A percentile compares a stretch with the other conserved stretches of the same genome.
Evolutionary conservation across 2,113 vertebrate species (phyloP).

Genomic region (Apodemus speciosus): DNA sequence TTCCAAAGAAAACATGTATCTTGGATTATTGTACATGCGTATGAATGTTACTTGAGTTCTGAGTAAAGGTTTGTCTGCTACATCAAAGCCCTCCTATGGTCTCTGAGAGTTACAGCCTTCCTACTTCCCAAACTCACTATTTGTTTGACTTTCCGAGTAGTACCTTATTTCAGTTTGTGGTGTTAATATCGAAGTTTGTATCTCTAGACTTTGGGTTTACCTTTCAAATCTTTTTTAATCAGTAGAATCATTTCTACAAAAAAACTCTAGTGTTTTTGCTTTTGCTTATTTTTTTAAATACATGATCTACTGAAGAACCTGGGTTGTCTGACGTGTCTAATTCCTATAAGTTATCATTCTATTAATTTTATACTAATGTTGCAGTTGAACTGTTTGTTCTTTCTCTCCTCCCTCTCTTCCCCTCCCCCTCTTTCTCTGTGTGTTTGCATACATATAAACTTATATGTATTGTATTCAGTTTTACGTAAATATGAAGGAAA

Average conservation of each 20-base stretch:
- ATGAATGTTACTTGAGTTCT: not conserved
- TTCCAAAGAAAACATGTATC: not conserved
- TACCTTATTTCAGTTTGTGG: slow-evolving; percentile 6
- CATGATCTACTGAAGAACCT: not conserved
- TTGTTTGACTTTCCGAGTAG: not conserved
- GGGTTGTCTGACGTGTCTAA: not conserved
- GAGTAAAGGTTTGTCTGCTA: not conserved
- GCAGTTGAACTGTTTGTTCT: no score
- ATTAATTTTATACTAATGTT: not conserved
- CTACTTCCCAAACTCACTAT: not conserved
- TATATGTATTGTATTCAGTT: not conserved
- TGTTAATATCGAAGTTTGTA: not conserved
- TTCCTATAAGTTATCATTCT: not conserved
- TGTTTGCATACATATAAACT: not conserved
- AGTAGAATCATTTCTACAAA: not conserved
- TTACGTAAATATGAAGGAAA: not conserved
- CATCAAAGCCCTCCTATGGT: not conserved
- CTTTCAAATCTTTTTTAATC: not conserved
- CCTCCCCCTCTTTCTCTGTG: no score
- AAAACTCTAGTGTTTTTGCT: not conserved
- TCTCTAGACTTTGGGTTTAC: not conserved
- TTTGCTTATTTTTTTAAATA: not conserved
- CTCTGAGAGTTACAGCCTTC: not conserved
- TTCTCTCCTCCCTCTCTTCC: not conserved
- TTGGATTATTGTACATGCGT: not conserved